These are phyloP conservation scores for Thripadectes ignobilis DNA, from an alignment of 2,797 vertebrate genomes.

Conservation along the genomic window DNA sequence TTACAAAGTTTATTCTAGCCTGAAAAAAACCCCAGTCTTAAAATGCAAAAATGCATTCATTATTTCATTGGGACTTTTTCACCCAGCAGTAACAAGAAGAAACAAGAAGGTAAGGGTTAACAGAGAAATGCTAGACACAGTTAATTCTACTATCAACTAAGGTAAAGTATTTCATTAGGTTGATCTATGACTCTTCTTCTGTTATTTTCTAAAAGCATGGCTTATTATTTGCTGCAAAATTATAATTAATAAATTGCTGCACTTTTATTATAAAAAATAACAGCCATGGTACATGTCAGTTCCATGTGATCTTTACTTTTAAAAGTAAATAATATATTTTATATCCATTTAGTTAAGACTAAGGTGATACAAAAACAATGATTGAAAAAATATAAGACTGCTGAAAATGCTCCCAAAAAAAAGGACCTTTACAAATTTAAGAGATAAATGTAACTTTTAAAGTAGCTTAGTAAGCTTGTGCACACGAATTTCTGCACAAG, in stretches of 20 bases:
- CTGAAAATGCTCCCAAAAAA: neutral
- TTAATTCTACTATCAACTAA: neutral
- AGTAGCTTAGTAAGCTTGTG: neutral
- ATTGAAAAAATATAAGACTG: neutral
- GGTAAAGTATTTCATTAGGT: neutral
- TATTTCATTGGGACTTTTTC: neutral
- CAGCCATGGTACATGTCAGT: neutral
- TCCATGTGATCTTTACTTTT: neutral
- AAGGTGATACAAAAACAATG: neutral
- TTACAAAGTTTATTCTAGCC: neutral
- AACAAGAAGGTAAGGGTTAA: neutral
- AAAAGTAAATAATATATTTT: neutral
- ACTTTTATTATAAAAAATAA: neutral
- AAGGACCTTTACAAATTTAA: neutral
- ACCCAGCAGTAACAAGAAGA: neutral
- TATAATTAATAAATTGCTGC: neutral
- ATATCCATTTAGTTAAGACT: neutral
- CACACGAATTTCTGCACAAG: neutral
- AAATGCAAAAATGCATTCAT: neutral
- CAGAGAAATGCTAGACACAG: neutral
- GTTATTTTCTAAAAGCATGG: neutral
- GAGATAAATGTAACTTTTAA: neutral
- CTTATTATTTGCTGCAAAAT: neutral
- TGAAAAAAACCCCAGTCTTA: neutral
- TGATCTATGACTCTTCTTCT: neutral